These are phyloP conservation scores for Eublepharis macularius DNA, from an alignment of 2,113 vertebrate genomes.

Conservation along the genomic window DNA sequence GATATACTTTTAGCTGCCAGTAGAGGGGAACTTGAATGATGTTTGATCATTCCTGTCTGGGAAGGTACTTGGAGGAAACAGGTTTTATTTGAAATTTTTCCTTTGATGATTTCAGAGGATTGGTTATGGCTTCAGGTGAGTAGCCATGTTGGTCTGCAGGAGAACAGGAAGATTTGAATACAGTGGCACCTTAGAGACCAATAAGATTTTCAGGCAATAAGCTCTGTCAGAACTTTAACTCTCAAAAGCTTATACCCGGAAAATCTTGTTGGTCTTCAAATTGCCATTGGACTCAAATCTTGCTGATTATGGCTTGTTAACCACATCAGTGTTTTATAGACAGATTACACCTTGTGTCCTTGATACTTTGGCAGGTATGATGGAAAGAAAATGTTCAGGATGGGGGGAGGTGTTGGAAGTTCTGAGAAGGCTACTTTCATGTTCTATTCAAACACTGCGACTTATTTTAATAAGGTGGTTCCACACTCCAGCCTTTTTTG, in stretches of 20 bases:
- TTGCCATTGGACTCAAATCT: too few species aligned
- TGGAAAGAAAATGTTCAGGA: background rate
- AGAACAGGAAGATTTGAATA: too few species aligned
- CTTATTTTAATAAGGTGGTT: background rate
- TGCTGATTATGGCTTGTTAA: slow-evolving; percentile 26
- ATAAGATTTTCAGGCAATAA: too few species aligned
- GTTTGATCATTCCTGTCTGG: slow-evolving; percentile 54
- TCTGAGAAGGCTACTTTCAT: slow-evolving; percentile 26
- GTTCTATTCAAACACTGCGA: slow-evolving; percentile 17
- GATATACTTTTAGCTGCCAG: slow-evolving; percentile 5
- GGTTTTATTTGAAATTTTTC: background rate
- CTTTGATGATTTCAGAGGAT: slow-evolving; percentile 4
- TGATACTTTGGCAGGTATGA: slow-evolving; percentile 19
- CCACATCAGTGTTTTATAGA: slow-evolving; percentile 13
- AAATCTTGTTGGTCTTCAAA: too few species aligned
- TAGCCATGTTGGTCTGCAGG: too few species aligned
- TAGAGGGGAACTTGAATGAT: slow-evolving; percentile 24
- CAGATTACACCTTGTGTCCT: slow-evolving; percentile 22
- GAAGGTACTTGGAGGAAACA: slow-evolving; percentile 45
- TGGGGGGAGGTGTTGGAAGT: background rate
- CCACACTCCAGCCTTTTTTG: too few species aligned
- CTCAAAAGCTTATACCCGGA: too few species aligned
- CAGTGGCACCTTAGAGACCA: too few species aligned
- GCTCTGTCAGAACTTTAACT: too few species aligned
- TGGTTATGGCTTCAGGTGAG: slow-evolving; percentile 28